These are phyloP conservation scores for Zeugodacus cucurbitae DNA, from an alignment of 1,140 invertebrate genomes.

Conservation along the genomic window DNA sequence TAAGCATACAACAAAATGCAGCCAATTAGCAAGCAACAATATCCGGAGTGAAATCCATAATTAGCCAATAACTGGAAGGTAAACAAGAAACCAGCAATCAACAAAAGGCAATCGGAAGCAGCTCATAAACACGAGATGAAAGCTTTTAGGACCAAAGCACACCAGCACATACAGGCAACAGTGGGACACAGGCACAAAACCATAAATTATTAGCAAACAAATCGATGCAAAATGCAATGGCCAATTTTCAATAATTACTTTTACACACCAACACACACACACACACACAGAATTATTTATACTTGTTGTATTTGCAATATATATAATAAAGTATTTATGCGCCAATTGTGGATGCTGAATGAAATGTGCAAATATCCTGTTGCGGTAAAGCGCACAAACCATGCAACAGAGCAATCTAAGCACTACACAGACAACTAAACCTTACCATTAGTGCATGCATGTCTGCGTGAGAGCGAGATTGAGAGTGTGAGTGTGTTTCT, in stretches of 20 bases:
- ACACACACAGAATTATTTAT: neutral
- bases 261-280: neutral
- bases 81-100: slow-evolving; percentile 7
- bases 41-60: neutral
- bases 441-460: too few relatives aligned
- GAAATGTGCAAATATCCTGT: slow-evolving; percentile 22
- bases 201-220: neutral
- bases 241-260: slow-evolving; percentile 18
- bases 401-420: neutral
- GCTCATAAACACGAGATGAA: neutral
- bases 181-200: neutral
- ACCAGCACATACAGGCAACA: neutral
- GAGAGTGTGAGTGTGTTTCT: too few relatives aligned
- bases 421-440: too few relatives aligned
- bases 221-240: neutral
- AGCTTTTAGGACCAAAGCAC: neutral
- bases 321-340: neutral
- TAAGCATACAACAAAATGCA: too few relatives aligned
- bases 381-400: neutral
- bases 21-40: neutral
- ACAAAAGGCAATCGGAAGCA: neutral
- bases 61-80: neutral
- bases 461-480: too few relatives aligned
- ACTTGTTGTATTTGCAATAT: neutral
- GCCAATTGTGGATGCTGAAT: neutral